A percentile compares a stretch with the other conserved stretches of the same genome.
Conservation (phyloP, 2,888 invertebrate genomes). For the Euclidia mi region DNA sequence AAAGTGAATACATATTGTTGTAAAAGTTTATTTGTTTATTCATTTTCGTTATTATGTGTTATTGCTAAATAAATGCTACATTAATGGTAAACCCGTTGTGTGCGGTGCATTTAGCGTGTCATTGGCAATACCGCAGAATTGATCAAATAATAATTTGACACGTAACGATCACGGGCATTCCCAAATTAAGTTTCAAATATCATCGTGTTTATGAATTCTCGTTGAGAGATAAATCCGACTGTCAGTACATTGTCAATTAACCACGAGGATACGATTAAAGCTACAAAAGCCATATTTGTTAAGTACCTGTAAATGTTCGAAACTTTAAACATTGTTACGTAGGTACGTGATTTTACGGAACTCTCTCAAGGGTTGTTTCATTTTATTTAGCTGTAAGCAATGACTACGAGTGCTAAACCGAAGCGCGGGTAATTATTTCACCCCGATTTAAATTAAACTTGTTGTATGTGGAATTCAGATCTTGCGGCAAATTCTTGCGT, state of each 20-base stretch:
- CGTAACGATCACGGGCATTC: too few relatives aligned
- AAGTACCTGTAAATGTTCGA: slow-evolving; percentile 7
- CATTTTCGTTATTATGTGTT: too few relatives aligned
- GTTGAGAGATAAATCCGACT: neutral
- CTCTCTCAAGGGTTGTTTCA: slow-evolving; percentile 24
- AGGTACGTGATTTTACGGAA: slow-evolving; percentile 1
- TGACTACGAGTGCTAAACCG: slow-evolving; percentile 21
- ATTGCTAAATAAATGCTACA: too few relatives aligned
- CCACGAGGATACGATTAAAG: neutral
- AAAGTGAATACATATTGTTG: too few relatives aligned
- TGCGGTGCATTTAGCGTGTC: too few relatives aligned
- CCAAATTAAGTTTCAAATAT: too few relatives aligned
- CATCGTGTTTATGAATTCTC: too few relatives aligned
- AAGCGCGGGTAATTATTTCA: slow-evolving; percentile 16
- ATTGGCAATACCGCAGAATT: too few relatives aligned
- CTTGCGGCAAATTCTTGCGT: too few relatives aligned
- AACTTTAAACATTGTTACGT: slow-evolving; percentile 12
- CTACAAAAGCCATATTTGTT: neutral
- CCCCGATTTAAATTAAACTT: slow-evolving; percentile 2
- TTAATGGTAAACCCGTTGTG: too few relatives aligned
- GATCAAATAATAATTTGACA: too few relatives aligned
- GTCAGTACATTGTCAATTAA: slow-evolving; percentile 5
- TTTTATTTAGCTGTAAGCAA: slow-evolving; percentile 21
- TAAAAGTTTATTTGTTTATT: too few relatives aligned
- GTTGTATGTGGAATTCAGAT: neutral